Percentiles rank a stretch among this genome's conserved stretches.
phyloP scores from a whole-genome alignment of 92 coral and sea anemone species.

The Palythoa grandiflora region DNA sequence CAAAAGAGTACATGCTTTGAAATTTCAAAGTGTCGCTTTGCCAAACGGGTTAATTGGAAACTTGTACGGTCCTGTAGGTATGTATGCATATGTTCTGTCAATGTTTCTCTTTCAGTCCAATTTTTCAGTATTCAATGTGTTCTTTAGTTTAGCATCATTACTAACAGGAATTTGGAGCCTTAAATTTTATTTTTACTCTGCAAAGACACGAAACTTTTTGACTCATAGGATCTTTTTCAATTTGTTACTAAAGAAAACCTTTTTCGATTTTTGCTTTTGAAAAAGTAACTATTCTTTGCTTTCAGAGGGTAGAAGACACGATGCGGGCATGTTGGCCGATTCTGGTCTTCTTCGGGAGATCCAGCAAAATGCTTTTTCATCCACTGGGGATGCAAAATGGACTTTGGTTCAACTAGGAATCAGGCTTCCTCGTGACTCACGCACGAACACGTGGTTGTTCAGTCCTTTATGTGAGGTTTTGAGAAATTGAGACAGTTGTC shows the following conservation, averaged over 20 bases:
- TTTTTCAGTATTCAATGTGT: neutral
- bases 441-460: no score
- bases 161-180: neutral
- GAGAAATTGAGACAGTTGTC: no score
- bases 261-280: no score
- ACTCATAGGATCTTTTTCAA: no score
- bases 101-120: neutral
- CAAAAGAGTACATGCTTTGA: constrained; percentile 12
- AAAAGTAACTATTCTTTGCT: neutral
- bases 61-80: neutral
- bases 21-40: constrained; percentile 18
- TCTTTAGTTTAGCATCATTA: neutral
- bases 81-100: neutral
- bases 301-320: no score
- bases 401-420: no score
- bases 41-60: neutral
- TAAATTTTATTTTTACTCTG: no score
- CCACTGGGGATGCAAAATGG: neutral
- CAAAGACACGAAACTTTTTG: no score
- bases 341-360: constrained; percentile 26
- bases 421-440: no score
- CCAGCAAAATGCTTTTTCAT: constrained; percentile 32
- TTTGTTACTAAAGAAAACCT: no score
- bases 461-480: no score
- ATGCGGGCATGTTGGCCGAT: constrained; percentile 15